A percentile compares a stretch with the other conserved stretches of the same genome.
Evolutionary conservation across 2,113 vertebrate genomes (phyloP).

Genomic region (Nothoprocta perdicaria): DNA sequence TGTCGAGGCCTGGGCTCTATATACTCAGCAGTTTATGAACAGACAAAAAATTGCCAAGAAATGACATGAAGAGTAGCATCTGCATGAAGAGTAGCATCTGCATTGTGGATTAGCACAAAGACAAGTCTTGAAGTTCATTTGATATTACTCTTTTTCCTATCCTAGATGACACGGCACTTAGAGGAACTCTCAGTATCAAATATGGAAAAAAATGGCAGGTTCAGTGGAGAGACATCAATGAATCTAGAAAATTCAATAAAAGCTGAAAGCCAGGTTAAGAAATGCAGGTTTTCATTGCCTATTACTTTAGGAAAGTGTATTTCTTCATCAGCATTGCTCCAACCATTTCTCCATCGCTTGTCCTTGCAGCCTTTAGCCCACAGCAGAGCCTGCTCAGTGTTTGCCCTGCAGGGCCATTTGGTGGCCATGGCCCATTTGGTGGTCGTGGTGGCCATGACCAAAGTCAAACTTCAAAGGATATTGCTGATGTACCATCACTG

Average conservation of each 20-base stretch:
- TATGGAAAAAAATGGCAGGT: background rate
- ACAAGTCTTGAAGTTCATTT: constrained; percentile 3
- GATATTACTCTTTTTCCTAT: background rate
- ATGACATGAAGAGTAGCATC: background rate
- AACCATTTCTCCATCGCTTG: background rate
- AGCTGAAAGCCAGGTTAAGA: background rate
- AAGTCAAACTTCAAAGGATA: background rate
- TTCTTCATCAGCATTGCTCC: background rate
- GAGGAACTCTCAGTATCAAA: background rate
- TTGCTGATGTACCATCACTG: background rate
- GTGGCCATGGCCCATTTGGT: background rate
- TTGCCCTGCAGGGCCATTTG: background rate
- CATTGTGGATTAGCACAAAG: background rate
- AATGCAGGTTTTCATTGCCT: background rate
- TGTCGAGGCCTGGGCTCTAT: background rate
- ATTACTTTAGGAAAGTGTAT: background rate
- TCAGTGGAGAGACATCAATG: background rate
- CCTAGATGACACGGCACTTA: background rate
- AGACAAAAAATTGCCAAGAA: background rate
- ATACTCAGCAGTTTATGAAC: background rate
- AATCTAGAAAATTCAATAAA: background rate
- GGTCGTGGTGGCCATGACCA: rapidly evolving
- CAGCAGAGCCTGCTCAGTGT: background rate
- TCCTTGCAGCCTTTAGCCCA: background rate
- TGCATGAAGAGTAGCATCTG: background rate